Base-by-base conservation (phyloP, 2,113 vertebrate genomes). In the Pelobates fuscus region DNA sequence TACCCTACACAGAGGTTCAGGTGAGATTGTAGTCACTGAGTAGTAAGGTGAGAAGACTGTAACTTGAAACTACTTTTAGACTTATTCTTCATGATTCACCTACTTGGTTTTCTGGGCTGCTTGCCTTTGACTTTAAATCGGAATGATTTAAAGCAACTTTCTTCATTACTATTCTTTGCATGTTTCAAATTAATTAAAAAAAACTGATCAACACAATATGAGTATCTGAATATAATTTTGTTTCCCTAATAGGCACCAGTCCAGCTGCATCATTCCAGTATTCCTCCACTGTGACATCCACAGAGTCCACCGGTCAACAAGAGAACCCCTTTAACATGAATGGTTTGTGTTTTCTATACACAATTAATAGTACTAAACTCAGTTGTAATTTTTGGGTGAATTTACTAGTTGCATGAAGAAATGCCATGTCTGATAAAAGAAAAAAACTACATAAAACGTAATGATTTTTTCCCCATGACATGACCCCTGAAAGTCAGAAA, bases 201-300 rank as follows among this genome's bases (percentile, higher is more conserved):
- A 37, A 37, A 49, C 10, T 49, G 44, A 1, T 41, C 14, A 7
- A 41, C 37, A 7, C 14, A 49, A 17, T 49, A 0, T 14, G 8
- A 49, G 2, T 49, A 49, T 49, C 44, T 49, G 17, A 49, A 15
- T 1, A 49, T 49, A 18, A 4, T 72, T 52, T 24, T 71, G n/a
- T 88, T 3, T 84, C 90, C 87, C 82, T 84, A 84, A 82, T 87
- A 83, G 90, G 86, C 82, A 69, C 84, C 77, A 85, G 86, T 58
- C 90, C 89, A 86, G 69, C 80, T 81, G 86, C 91, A 71, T 89
- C 90, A 71, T 90, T 85, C 88, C 91, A 91, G 82, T 90, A 89
- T 82, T 84, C 86, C 84, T 86, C 86, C 83, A 82, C 88, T 83
- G 86, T 89, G 84, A 86, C 85, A 77, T 80, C 88, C 12, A 82